Base-by-base conservation (phyloP, 2,113 vertebrate genomes). In the Ranitomeya variabilis region DNA sequence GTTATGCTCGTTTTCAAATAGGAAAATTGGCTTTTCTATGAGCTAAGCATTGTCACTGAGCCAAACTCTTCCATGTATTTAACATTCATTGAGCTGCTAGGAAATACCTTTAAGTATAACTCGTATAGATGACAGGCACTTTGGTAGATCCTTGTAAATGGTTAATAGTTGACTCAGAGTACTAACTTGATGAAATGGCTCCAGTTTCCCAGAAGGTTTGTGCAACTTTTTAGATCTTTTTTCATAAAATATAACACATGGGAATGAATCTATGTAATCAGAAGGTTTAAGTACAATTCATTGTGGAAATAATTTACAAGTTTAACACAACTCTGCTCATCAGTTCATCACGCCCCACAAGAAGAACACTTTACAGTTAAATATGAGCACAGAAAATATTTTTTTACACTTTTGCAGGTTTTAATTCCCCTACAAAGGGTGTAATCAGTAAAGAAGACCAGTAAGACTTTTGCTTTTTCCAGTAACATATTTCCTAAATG, bases 71-170 rank as follows among this genome's bases (percentile, higher is more conserved):
- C 57, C 74, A 67, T 55, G 69, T 84, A 84, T 69, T 84, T 84
- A 71, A 84, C 77, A 79, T 66, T 87, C 78, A 71, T 79, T 55
- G 64, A 69, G 78, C 62, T 80, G 62, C 52, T 87, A 87, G 60
- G 77, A 87, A 80, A 87, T 71, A 69, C 51, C 78, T 80, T 80
- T 80, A 69, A 80, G 62, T 71, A 69, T 66, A 87, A 80, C 77
- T 55, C 64, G 64, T 57, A 87, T 80, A 80, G 86, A 87, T 80
- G 76, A 87, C 86, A 87, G 78, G 69, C 64, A 31, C 76, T 54
- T 71, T 80, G 59, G 77, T 87, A 79, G 86, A 87, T 80, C 23
- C 78, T 87, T 87, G 78, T 87, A 80, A 87, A 87, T 80, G 86
- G 78, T 79, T 86, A 86, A 78, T 78, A 62, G 85, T 79, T 87